Evolutionary conservation across 92 coral and sea anemone genomes (phyloP).

Genomic region (Epizoanthus ramosus): DNA sequence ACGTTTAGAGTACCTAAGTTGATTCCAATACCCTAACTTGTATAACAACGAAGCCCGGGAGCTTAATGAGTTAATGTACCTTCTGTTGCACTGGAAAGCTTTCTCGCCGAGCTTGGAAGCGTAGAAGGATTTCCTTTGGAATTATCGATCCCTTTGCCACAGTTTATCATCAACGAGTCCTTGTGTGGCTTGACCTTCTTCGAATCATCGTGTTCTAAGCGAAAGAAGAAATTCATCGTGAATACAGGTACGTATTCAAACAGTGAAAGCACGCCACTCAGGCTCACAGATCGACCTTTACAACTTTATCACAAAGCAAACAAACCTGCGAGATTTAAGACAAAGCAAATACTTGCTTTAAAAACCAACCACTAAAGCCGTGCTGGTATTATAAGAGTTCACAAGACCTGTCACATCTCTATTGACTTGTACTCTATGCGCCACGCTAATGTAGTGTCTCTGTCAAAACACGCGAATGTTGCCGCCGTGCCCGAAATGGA

Average conservation of each 20-base stretch:
- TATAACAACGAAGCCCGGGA: too few relatives aligned
- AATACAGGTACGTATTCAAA: not conserved
- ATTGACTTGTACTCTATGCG: not conserved
- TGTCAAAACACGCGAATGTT: not conserved
- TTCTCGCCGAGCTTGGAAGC: conserved; percentile 18
- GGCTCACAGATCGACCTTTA: not conserved
- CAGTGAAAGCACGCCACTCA: not conserved
- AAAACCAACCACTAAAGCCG: conserved; percentile 24
- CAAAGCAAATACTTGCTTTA: conserved; percentile 33
- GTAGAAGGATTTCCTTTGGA: conserved; percentile 30
- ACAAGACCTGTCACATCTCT: conserved; percentile 14
- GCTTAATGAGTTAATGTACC: not conserved
- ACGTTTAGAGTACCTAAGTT: too few relatives aligned
- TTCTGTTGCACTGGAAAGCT: conserved; percentile 22
- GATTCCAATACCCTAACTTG: too few relatives aligned
- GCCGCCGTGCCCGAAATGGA: not conserved
- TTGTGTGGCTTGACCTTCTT: conserved; percentile 36
- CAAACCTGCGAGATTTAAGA: conserved; percentile 30
- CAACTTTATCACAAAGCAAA: conserved; percentile 14
- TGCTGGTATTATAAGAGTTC: conserved; percentile 15
- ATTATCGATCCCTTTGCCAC: conserved; percentile 17
- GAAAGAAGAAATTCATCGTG: conserved; percentile 37
- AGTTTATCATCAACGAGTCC: conserved; percentile 32
- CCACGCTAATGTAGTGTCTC: not conserved
- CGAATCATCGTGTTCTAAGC: conserved; percentile 19